phyloP scores from a whole-genome alignment of 2,113 vertebrate genomes.

The Rhynchopsitta pachyrhyncha region DNA sequence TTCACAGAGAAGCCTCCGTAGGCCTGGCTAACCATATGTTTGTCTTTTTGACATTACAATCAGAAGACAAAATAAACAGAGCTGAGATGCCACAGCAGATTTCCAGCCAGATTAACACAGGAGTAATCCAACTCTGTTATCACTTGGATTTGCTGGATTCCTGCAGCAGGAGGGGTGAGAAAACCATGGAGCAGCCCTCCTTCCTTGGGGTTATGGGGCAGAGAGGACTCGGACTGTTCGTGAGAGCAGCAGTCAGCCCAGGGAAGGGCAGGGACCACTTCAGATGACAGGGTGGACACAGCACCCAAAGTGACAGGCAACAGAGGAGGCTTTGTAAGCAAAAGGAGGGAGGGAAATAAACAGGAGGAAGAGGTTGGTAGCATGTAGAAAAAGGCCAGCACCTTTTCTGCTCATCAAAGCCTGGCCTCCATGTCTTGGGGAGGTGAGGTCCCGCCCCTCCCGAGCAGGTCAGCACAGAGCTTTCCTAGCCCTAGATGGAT shows the following conservation, averaged over 20 bases:
- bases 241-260: not conserved
- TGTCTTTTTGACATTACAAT: not conserved
- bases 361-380: not conserved
- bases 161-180: not conserved
- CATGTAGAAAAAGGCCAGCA: not conserved
- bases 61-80: slow-evolving; percentile 28
- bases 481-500: not conserved
- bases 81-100: not conserved
- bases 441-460: not conserved
- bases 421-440: not conserved
- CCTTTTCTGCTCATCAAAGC: not conserved
- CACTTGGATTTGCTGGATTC: not conserved
- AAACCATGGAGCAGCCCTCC: not conserved
- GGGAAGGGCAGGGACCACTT: not conserved
- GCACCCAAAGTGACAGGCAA: not conserved
- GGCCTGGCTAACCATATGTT: not conserved
- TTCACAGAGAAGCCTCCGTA: not conserved
- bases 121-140: not conserved
- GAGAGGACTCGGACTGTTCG: not conserved
- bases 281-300: not conserved
- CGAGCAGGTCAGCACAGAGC: not conserved
- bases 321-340: not conserved
- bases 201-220: not conserved
- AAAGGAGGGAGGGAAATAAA: not conserved
- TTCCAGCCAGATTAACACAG: not conserved